Evolutionary conservation across 2,888 invertebrate species (phyloP), one percentile per base, ranked within the genome.

Genomic region (Drosophila dives): DNA sequence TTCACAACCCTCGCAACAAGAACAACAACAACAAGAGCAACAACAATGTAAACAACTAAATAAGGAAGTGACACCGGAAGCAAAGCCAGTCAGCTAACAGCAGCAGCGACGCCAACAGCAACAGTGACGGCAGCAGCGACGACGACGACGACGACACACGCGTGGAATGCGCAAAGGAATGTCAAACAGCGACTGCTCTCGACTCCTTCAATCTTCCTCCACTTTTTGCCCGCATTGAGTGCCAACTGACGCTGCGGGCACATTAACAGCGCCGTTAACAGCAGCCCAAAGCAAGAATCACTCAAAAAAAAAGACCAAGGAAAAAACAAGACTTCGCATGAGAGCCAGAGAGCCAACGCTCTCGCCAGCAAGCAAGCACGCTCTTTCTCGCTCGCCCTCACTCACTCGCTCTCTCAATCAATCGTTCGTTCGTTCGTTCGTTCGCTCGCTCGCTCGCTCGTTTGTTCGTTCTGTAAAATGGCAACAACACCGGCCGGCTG

Each of bases 41-140:
- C 84, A 80, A 77, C 78, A 78, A 73, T 71, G 77, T 81, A 81
- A 84, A 90, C 90, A 88, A 88, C 90, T 88, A 90, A 90, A 86
- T 86, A 86, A 86, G 86, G 86, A 86, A 86, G 89, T 89, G 86
- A 90, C 89, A 86, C 89, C 86, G 86, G 86, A 86, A 90, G 75
- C 80, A 72, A 54, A 61, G 75, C 48, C 49, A 55, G 45, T 45
- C 45, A 23, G 23, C 26, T 45, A 23, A 45, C 45, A 45, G 45
- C 45, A 23, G 70, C 76, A 64, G 73, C 60, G 33, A 34, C 15
- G 54, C 23, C 53, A 38, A 53, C 64, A 62, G 49, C 58, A 42
- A 51, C 79, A 48, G 59, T 60, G 60, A 65, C 66, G 63, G 38
- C 65, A 58, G 45, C 72, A 68, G 76, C 70, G 77, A 45, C 23